Evolutionary conservation across 2,888 invertebrate genomes (phyloP).

Genomic region (Auanema sp.): DNA sequence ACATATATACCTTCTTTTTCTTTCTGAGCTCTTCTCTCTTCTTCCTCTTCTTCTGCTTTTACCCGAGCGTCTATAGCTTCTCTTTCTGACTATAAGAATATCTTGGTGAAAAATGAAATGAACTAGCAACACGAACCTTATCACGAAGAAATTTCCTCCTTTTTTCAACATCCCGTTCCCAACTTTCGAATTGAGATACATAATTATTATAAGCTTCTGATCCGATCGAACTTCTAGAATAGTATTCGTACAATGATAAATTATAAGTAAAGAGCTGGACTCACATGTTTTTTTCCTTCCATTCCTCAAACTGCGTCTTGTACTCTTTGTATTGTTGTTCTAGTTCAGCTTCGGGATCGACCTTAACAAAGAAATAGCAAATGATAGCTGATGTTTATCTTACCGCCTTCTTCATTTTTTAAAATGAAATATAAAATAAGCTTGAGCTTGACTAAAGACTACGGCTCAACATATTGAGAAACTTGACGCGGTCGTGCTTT

Average conservation of each 20-base stretch:
- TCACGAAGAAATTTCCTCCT: slow-evolving; percentile 45
- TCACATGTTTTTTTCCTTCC: slow-evolving; percentile 61
- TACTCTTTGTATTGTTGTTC: slow-evolving; percentile 61
- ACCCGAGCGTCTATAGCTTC: slow-evolving; percentile 9
- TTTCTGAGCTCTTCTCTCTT: slow-evolving; percentile 14
- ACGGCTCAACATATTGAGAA: no score
- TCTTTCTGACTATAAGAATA: slow-evolving; percentile 11
- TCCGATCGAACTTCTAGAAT: slow-evolving; percentile 51
- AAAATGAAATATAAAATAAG: no score
- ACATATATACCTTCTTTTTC: slow-evolving; percentile 19
- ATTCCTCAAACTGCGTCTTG: slow-evolving; percentile 57
- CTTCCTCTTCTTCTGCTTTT: slow-evolving; percentile 17
- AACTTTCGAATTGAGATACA: slow-evolving; percentile 58
- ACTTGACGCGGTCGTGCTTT: no score
- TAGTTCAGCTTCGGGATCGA: slow-evolving; percentile 52
- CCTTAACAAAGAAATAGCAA: background rate
- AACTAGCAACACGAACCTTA: slow-evolving; percentile 24
- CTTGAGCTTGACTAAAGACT: no score
- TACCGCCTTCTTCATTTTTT: no score
- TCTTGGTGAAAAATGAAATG: background rate
- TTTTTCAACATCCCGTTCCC: slow-evolving; percentile 61
- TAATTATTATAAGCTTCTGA: slow-evolving; percentile 60
- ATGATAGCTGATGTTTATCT: no score
- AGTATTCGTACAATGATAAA: slow-evolving; percentile 1
- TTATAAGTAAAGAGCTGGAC: slow-evolving; percentile 7